Evolutionary conservation across 2,797 vertebrate species (phyloP).

Genomic region (Melanotaenia nigrans): DNA sequence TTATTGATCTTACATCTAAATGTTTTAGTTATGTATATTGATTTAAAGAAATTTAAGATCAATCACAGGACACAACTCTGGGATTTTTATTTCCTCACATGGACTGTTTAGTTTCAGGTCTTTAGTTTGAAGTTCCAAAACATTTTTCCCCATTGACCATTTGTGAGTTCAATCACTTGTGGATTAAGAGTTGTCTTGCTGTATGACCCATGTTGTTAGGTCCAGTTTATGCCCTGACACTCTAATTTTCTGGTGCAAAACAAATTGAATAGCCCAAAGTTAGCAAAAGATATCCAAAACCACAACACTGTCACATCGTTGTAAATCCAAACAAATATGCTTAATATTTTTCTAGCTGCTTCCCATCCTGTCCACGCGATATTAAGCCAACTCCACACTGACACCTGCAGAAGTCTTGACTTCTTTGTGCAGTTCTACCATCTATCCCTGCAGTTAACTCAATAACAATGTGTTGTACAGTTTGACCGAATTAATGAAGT

Average conservation of each 20-base stretch:
- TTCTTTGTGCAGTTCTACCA: not conserved
- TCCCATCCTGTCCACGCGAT: not conserved
- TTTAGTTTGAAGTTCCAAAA: too few relatives aligned
- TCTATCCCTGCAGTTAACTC: too few relatives aligned
- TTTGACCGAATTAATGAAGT: too few relatives aligned
- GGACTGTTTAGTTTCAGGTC: too few relatives aligned
- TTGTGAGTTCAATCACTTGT: too few relatives aligned
- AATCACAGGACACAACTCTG: not conserved
- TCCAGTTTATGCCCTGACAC: not conserved
- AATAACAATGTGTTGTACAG: too few relatives aligned
- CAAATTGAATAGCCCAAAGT: not conserved
- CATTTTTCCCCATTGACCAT: too few relatives aligned
- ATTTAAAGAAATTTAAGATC: not conserved
- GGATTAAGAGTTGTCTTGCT: too few relatives aligned
- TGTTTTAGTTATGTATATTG: not conserved
- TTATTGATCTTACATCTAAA: not conserved
- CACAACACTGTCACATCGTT: not conserved
- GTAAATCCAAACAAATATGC: too few relatives aligned
- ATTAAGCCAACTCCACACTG: not conserved
- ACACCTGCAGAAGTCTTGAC: not conserved
- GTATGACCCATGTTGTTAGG: too few relatives aligned
- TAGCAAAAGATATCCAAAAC: not conserved
- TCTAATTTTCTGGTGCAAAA: not conserved
- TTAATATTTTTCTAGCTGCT: too few relatives aligned
- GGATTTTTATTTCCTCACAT: too few relatives aligned